Percentiles rank a stretch among this genome's conserved stretches.
phyloP scores from a whole-genome alignment of 2,888 invertebrate genomes.

The Imbricaverruca yamaguchii region DNA sequence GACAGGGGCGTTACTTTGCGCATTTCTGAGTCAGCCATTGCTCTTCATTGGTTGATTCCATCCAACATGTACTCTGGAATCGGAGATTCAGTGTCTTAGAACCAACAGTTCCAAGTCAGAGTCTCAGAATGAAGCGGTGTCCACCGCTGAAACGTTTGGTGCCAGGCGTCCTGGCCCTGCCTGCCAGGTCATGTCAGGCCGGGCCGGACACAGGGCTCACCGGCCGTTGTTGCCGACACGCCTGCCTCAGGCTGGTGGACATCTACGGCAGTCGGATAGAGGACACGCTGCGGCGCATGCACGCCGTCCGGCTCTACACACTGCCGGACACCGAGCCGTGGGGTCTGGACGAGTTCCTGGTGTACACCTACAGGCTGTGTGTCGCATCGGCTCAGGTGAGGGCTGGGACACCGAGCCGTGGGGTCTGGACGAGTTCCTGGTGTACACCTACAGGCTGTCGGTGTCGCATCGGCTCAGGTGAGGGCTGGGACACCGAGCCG shows the following conservation, averaged over 20 bases:
- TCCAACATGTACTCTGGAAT: too few species aligned
- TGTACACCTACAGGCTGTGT: slow-evolving; percentile 72
- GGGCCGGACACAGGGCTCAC: background rate
- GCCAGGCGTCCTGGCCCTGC: too few species aligned
- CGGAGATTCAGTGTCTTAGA: too few species aligned
- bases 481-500: too few species aligned
- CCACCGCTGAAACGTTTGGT: too few species aligned
- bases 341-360: slow-evolving; percentile 77
- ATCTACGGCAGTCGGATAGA: slow-evolving; percentile 84
- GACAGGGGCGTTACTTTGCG: too few species aligned
- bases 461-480: slow-evolving; percentile 52
- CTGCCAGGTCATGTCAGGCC: slow-evolving; percentile 35
- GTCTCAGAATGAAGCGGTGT: too few species aligned
- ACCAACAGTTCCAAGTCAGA: too few species aligned
- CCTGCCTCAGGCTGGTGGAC: slow-evolving; percentile 52
- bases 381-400: slow-evolving; percentile 50
- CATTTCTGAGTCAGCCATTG: too few species aligned
- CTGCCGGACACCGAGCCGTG: slow-evolving; percentile 77
- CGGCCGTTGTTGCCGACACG: background rate
- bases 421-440: slow-evolving; percentile 77
- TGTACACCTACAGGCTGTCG: slow-evolving; percentile 71
- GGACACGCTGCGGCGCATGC: slow-evolving; percentile 79
- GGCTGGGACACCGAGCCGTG: too few species aligned
- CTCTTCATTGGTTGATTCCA: too few species aligned
- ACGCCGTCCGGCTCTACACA: slow-evolving; percentile 68